Percentiles rank a stretch among this genome's conserved stretches.
Evolutionary conservation across 2,113 vertebrate species (phyloP).

Genomic region (Chaetura pelagica): DNA sequence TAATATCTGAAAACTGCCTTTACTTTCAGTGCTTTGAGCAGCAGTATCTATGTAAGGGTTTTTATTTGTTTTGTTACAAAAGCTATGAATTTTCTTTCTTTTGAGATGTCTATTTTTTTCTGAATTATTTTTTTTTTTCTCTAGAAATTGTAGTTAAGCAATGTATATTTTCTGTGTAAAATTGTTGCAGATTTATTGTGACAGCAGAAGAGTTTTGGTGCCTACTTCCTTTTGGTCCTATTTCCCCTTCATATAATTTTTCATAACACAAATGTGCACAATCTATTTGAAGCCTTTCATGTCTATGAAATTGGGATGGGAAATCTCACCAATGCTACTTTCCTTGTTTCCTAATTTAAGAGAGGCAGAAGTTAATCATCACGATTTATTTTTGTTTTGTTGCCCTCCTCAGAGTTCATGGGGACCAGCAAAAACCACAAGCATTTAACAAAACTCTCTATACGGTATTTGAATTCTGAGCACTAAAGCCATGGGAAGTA

Average conservation of each 20-base stretch:
- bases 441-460: not conserved
- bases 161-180: not conserved
- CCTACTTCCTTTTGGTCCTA: not conserved
- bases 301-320: not conserved
- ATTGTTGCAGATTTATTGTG: not conserved
- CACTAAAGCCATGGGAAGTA: not conserved
- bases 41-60: not conserved
- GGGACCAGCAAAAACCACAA: not conserved
- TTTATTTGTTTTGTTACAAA: not conserved
- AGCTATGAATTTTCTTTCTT: not conserved
- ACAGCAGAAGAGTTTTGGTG: not conserved
- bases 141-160: not conserved
- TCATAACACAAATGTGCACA: not conserved
- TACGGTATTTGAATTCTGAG: not conserved
- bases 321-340: not conserved
- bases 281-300: not conserved
- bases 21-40: not conserved
- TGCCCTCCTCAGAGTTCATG: not conserved
- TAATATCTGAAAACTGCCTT: not conserved
- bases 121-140: not conserved
- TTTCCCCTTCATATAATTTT: not conserved
- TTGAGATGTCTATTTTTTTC: not conserved
- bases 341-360: not conserved
- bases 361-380: not conserved
- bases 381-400: not conserved